A percentile compares a stretch with the other conserved stretches of the same genome.
Conservation (phyloP, 2,797 vertebrate species). For the Pangasius djambal region DNA sequence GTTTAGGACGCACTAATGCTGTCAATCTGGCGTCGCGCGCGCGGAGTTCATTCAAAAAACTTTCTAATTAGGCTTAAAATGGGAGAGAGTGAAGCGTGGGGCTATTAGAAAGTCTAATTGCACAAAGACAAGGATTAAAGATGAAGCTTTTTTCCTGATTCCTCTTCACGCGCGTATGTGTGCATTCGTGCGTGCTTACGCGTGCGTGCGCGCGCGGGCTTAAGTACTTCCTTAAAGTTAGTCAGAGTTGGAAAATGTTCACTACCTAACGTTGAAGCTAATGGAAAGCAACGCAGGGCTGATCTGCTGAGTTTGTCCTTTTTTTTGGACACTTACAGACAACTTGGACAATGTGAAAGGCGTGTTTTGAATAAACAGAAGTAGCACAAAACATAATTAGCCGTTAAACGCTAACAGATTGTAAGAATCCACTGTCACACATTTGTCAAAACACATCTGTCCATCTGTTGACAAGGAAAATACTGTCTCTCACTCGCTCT, state of each 20-base stretch:
- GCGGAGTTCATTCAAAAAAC: constrained; percentile 55
- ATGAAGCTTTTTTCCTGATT: not conserved
- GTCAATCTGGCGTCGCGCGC: constrained; percentile 57
- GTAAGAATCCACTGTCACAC: constrained; percentile 39
- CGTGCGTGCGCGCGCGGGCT: not conserved
- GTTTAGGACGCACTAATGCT: constrained; percentile 59
- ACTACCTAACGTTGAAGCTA: not conserved
- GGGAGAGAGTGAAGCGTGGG: constrained; percentile 45
- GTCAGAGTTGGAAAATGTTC: constrained; percentile 18
- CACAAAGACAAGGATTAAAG: constrained; percentile 39
- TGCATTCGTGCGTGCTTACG: constrained; percentile 6
- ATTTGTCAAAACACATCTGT: constrained; percentile 53
- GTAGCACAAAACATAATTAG: constrained; percentile 38
- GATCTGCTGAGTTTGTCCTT: not conserved
- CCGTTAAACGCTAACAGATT: constrained; percentile 40
- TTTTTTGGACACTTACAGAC: constrained; percentile 10
- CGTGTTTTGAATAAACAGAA: constrained; percentile 30
- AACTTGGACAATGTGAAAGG: not conserved
- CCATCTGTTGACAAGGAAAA: constrained; percentile 39
- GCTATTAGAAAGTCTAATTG: constrained; percentile 51
- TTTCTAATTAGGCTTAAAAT: constrained; percentile 59
- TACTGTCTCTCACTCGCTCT: constrained; percentile 9
- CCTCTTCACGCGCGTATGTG: not conserved
- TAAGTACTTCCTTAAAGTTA: constrained; percentile 34
- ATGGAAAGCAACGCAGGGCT: not conserved